Base-by-base conservation (phyloP, 2,888 invertebrate genomes). In the Leucophenga maculata region DNA sequence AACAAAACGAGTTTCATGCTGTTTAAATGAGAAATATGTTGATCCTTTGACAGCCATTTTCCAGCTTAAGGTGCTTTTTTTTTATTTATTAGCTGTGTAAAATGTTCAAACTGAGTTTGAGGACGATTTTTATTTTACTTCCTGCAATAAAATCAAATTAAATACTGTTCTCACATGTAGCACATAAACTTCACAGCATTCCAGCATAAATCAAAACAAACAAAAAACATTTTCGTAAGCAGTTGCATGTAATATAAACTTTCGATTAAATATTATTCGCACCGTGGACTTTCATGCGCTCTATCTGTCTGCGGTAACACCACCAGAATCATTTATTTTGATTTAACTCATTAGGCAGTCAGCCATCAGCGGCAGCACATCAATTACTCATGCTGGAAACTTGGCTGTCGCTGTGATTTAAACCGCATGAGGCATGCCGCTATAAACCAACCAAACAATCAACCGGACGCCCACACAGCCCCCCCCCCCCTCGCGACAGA, bases 361-460 rank as follows among this genome's bases (percentile, higher is more conserved):
- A 62, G 62, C 46, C 62, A 48, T 64, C 62, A 64, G 62, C 62
- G 48, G 62, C 62, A 46, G 18, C 62, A 48, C 62, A 64, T 64
- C 62, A 64, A 64, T 64, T 64, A 64, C 62, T 64, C 46, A 64
- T 64, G 62, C 6, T 64, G n/a, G 8, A 46, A 20, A 32, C 32
- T 59, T 59, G 59, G n/a, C 59, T 55, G 50, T 50, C 18, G 18
- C 50, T 50, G 50, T 50, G 50, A 50, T 50, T 50, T 55, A 55
- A 55, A 55, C 55, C 55, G 55, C 22, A 22, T 57, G 16, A n/a
- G 11, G 8, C 44, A 44, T 16, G 32, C 32, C 32, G 59, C 59
- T n/a, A 32, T 26, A 14, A 16, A 22, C 32, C 59, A 14, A 55
- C n/a, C 14, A n/a, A 4, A 39, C 22, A 60, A 39, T 39, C 8